Percentiles rank a stretch among this genome's conserved stretches.
Evolutionary conservation across 2,797 vertebrate species (phyloP).

Genomic region (Hoplostethus mediterraneus): DNA sequence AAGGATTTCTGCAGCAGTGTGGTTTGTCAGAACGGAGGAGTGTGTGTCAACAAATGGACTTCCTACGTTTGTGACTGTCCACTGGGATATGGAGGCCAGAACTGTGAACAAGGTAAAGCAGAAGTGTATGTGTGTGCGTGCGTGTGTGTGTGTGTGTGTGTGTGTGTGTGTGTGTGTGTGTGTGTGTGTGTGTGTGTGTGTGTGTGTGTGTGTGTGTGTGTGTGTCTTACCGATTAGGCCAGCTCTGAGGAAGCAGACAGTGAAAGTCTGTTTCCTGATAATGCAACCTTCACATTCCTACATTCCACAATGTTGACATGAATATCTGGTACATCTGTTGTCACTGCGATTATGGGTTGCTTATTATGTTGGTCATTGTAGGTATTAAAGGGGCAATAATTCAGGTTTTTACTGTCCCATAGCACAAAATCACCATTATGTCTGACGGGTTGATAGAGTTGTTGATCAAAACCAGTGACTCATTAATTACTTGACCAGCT

Average conservation of each 20-base stretch:
- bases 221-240: too few relatives aligned
- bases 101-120: conserved; percentile 89
- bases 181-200: background rate
- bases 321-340: background rate
- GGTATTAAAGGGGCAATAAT: too few relatives aligned
- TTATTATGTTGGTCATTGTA: too few relatives aligned
- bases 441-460: too few relatives aligned
- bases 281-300: conserved; percentile 18
- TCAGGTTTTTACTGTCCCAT: too few relatives aligned
- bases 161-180: background rate
- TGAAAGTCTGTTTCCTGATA: conserved; percentile 18
- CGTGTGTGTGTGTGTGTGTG: background rate
- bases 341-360: background rate
- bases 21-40: conserved; percentile 89
- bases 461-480: too few relatives aligned
- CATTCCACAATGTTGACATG: conserved; percentile 8
- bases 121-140: too few relatives aligned
- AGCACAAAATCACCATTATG: too few relatives aligned
- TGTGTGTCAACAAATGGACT: conserved; percentile 88
- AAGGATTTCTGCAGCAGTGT: conserved; percentile 85
- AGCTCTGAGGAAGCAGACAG: conserved; percentile 10
- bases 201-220: background rate
- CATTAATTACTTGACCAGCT: too few relatives aligned
- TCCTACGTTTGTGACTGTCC: conserved; percentile 87
- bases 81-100: conserved; percentile 87